phyloP scores from a whole-genome alignment of 2,888 invertebrate genomes.

The Chloromyia formosa region DNA sequence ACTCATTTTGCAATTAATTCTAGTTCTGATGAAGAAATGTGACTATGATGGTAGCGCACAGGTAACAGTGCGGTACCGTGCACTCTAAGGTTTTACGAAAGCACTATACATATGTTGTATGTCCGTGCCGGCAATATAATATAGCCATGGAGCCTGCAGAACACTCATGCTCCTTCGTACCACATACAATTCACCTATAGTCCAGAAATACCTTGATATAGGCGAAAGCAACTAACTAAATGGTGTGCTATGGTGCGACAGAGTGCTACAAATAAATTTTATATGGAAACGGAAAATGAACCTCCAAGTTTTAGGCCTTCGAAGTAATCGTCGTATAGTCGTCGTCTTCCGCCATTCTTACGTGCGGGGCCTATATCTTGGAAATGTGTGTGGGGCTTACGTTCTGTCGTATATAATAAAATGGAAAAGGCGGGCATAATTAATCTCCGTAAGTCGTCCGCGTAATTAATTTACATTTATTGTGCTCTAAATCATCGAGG shows the following conservation, averaged over 20 bases:
- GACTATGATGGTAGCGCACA: constrained; percentile 11
- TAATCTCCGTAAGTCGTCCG: constrained; percentile 54
- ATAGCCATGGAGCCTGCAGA: background rate
- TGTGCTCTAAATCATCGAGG: constrained; percentile 53
- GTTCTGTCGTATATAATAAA: constrained; percentile 45
- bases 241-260: constrained; percentile 19
- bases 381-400: constrained; percentile 30
- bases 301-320: constrained; percentile 40
- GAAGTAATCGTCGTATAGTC: background rate
- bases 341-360: constrained; percentile 8
- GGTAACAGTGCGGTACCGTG: constrained; percentile 13
- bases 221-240: constrained; percentile 24
- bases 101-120: constrained; percentile 4
- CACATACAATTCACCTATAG: background rate
- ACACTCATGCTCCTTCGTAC: too few species aligned
- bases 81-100: background rate
- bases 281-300: constrained; percentile 37
- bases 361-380: constrained; percentile 1
- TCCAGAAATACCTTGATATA: constrained; percentile 33
- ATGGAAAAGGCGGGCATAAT: constrained; percentile 53
- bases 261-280: constrained; percentile 39
- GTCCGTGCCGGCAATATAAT: constrained; percentile 21
- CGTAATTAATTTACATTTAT: constrained; percentile 55
- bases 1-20: constrained; percentile 28
- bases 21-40: constrained; percentile 14